Percentiles rank a stretch among this genome's conserved stretches.
These are phyloP conservation scores for Lasioglossum baleicum DNA, from an alignment of 1,140 invertebrate genomes.

Conservation along the genomic window DNA sequence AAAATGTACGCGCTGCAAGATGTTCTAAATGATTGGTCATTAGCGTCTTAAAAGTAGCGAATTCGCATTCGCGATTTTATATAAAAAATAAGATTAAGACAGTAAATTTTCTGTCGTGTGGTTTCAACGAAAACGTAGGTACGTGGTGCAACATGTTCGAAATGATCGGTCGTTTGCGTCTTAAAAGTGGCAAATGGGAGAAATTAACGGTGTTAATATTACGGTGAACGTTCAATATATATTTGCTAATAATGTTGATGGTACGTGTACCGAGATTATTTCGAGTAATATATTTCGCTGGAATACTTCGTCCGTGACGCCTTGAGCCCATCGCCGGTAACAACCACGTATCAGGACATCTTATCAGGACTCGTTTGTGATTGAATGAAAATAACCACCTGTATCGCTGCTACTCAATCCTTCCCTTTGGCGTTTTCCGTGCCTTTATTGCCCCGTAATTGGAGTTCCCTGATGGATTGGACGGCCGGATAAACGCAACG, in stretches of 20 bases:
- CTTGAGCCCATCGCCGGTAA: neutral
- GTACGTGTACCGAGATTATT: neutral
- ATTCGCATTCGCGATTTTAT: no score
- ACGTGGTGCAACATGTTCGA: no score
- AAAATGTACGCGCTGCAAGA: no score
- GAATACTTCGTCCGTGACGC: neutral
- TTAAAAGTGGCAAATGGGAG: no score
- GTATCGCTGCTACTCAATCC: neutral
- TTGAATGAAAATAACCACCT: constrained; percentile 17
- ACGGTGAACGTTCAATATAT: neutral
- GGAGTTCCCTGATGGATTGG: neutral
- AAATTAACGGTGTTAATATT: no score
- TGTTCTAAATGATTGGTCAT: no score
- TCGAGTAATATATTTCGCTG: neutral
- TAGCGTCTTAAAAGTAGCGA: no score
- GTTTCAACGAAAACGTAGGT: no score
- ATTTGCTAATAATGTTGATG: neutral
- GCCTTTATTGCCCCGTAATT: constrained; percentile 2
- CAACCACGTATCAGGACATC: neutral
- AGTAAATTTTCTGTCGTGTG: no score
- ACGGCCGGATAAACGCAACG: neutral
- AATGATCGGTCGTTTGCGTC: no score
- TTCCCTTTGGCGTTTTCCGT: constrained; percentile 5
- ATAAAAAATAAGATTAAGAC: no score
- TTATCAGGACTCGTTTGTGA: constrained; percentile 1